Conservation (phyloP, 2,113 vertebrate species). For the Misgurnus anguillicaudatus region DNA sequence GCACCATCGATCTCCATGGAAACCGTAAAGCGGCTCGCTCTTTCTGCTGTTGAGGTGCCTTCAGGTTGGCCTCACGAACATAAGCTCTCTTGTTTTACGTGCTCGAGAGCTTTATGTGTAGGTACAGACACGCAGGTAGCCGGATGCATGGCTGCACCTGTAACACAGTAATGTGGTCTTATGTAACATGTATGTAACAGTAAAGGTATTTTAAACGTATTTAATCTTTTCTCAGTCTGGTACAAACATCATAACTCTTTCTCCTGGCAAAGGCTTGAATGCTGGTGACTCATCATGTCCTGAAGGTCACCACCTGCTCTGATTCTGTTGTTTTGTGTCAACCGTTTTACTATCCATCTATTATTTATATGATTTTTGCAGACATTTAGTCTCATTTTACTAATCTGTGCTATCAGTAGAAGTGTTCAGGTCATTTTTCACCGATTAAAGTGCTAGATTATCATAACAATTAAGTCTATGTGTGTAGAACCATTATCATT, state of each 20-base stretch:
- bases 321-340: not conserved
- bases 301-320: slow-evolving; percentile 4
- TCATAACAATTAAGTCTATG: no score
- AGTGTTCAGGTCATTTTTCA: not conserved
- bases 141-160: slow-evolving; percentile 31
- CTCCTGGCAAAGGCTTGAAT: slow-evolving; percentile 47
- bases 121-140: not conserved
- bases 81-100: slow-evolving; percentile 13
- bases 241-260: slow-evolving; percentile 45
- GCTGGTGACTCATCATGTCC: slow-evolving; percentile 32
- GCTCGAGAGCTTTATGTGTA: not conserved
- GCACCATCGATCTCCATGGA: slow-evolving; percentile 88
- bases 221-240: slow-evolving; percentile 50
- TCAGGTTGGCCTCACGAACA: not conserved
- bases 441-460: not conserved
- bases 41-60: slow-evolving; percentile 81
- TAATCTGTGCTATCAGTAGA: not conserved
- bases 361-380: not conserved
- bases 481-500: no score
- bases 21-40: slow-evolving; percentile 83
- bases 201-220: slow-evolving; percentile 41
- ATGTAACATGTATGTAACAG: slow-evolving; percentile 39
- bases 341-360: not conserved
- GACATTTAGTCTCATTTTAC: not conserved
- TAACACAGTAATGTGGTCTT: slow-evolving; percentile 51